Evolutionary conservation across 2,797 vertebrate species (phyloP), one percentile per base, ranked within the genome.

Genomic region (Epinephelus awoara): DNA sequence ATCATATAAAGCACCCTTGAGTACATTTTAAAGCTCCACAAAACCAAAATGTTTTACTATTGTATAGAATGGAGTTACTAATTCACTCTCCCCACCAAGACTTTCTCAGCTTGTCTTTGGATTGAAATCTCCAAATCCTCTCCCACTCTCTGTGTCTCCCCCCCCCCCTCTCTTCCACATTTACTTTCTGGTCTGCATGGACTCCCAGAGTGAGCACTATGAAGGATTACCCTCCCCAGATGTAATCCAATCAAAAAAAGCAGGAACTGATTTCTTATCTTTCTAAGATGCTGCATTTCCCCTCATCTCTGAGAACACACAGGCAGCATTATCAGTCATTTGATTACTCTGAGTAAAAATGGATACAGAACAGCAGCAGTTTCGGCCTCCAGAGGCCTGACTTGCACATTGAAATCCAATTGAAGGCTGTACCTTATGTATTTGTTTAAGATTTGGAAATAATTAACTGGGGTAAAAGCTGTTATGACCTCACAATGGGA

Each of bases 231-330:
- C 92, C 92, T 92, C 84, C 84, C 87, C 83, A 69, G 78, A 91
- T 93, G 85, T 96, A 95, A 96, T 96, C 93, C 90, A 95, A 95
- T 96, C 86, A 94, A 92, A 94, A 92, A 88, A 91, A 93, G 88
- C 94, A 96, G 94, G 94, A 95, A 94, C 94, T 90, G 94, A 95
- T 95, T 94, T 89, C 94, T 96, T 96, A 96, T 95, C 95, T 95
- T 91, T 92, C 88, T 91, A 93, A 95, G 93, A 95, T 94, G 92
- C 92, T 85, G 88, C 93, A 93, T 94, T 94, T 95, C 90, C 93
- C 90, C 93, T 92, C 90, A 83, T 93, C 92, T 92, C 84, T 76
- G 87, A 86, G 91, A 94, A 93, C 89, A 93, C 84, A 87, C 89
- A 89, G 91, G 85, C 85, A 88, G 88, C 90, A 95, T 94, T 95